These are phyloP conservation scores for Melinaea menophilus DNA, from an alignment of 2,888 invertebrate species.

Conservation along the genomic window DNA sequence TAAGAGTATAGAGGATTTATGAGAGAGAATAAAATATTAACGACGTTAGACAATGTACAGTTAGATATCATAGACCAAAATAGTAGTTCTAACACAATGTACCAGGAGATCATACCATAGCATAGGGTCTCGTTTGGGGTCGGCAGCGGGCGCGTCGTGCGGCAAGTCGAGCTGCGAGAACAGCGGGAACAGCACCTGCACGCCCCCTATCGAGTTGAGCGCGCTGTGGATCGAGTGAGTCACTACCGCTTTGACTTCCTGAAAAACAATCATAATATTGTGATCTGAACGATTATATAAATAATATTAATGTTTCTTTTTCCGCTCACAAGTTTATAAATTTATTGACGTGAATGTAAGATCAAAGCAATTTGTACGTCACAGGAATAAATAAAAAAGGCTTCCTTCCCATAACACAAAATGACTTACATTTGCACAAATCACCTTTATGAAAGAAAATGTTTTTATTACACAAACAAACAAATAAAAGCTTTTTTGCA, in stretches of 20 bases:
- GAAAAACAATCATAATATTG: constrained; percentile 43
- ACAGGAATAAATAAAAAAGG: background rate
- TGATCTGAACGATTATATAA: background rate
- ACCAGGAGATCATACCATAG: constrained; percentile 83
- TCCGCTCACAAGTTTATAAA: too few relatives aligned
- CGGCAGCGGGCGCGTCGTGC: constrained; percentile 88
- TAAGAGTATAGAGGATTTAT: too few relatives aligned
- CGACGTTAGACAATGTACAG: too few relatives aligned
- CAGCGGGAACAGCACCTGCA: constrained; percentile 97
- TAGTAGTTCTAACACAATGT: constrained; percentile 4
- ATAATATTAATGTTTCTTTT: too few relatives aligned
- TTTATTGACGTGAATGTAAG: too few relatives aligned
- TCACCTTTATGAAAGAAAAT: too few relatives aligned
- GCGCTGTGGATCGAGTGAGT: constrained; percentile 99
- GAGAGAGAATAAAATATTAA: too few relatives aligned
- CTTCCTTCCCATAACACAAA: too few relatives aligned
- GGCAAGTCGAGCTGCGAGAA: constrained; percentile 98
- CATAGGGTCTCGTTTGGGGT: constrained; percentile 91
- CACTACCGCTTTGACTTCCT: constrained; percentile 99
- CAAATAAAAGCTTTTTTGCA: too few relatives aligned
- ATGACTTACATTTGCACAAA: too few relatives aligned
- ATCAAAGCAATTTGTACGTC: background rate
- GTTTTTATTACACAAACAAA: too few relatives aligned
- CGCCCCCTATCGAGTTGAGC: constrained; percentile 98
- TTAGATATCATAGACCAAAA: too few relatives aligned